These are phyloP conservation scores for Peromyscus aztecus DNA, from an alignment of 2,797 vertebrate genomes.

Conservation along the genomic window DNA sequence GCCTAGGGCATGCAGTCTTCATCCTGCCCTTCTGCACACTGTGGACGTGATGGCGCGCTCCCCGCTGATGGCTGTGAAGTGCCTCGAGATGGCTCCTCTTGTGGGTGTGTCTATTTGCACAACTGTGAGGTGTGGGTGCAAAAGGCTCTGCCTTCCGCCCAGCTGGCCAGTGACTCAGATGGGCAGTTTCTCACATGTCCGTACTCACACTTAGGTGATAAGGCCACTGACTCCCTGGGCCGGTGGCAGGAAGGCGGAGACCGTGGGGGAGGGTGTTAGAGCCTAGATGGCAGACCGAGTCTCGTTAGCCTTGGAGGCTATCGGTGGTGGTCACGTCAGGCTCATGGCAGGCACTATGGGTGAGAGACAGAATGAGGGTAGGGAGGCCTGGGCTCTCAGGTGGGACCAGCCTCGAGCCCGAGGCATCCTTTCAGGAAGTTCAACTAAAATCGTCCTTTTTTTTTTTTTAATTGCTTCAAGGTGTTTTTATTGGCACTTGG, in stretches of 20 bases:
- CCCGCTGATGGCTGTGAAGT: not conserved
- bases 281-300: not conserved
- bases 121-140: not conserved
- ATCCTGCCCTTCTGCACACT: not conserved
- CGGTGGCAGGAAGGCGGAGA: not conserved
- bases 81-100: slow-evolving; percentile 3
- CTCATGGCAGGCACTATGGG: rapidly evolving
- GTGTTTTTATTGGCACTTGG: too few relatives aligned
- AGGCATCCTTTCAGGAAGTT: not conserved
- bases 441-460: not conserved
- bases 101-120: not conserved
- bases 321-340: not conserved
- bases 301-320: not conserved
- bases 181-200: too few relatives aligned
- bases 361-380: not conserved
- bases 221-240: not conserved
- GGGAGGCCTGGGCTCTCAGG: not conserved
- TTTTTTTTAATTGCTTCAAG: not conserved
- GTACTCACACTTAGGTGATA: not conserved
- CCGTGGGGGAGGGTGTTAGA: not conserved
- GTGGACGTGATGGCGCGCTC: not conserved
- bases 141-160: not conserved
- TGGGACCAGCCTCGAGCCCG: not conserved
- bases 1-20: not conserved
- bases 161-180: not conserved